Conservation (phyloP, 1,140 invertebrate species). For the Bombus vancouverensis region DNA sequence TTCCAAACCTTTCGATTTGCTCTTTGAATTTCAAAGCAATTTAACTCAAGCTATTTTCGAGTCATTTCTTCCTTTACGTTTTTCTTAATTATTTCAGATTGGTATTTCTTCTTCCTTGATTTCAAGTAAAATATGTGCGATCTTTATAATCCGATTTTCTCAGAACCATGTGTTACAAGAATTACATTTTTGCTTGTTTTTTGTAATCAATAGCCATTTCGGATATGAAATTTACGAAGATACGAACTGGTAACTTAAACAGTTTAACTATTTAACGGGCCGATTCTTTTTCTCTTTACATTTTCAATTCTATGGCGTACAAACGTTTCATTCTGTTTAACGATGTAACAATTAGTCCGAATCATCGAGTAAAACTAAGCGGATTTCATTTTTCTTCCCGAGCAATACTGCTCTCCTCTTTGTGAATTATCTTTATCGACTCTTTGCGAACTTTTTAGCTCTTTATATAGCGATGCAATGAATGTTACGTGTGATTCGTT, state of each 20-base stretch:
- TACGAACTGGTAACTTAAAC: no score
- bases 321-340: background rate
- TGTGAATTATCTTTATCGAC: background rate
- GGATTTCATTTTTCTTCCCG: background rate
- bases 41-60: background rate
- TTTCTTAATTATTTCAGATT: no score
- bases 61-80: background rate
- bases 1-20: background rate
- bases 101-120: no score
- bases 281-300: background rate
- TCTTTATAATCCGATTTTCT: background rate
- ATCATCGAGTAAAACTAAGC: slow-evolving; percentile 18
- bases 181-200: background rate
- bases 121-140: background rate
- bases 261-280: background rate
- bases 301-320: background rate
- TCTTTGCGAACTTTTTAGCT: background rate
- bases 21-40: background rate
- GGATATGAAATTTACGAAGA: background rate
- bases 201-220: background rate
- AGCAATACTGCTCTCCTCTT: background rate
- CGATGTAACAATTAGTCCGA: background rate
- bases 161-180: background rate
- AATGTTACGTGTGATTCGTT: background rate
- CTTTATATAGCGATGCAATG: background rate